These are phyloP conservation scores for Nyctalus aviator DNA, from an alignment of 2,797 vertebrate genomes.

Conservation along the genomic window DNA sequence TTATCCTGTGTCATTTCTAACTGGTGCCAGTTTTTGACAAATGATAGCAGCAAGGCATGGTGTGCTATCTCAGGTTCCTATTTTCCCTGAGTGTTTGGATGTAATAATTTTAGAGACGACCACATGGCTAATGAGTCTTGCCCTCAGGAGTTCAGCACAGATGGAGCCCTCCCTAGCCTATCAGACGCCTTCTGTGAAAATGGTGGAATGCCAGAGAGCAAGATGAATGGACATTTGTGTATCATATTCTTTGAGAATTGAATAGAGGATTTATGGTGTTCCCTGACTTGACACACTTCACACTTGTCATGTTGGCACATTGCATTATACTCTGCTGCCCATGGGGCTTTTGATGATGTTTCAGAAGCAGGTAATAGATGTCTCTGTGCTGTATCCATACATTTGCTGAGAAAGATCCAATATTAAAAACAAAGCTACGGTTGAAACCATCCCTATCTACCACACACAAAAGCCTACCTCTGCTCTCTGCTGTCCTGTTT, in stretches of 20 bases:
- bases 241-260: constrained; percentile 79
- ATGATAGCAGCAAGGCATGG: constrained; percentile 67
- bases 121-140: constrained; percentile 79
- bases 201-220: constrained; percentile 56
- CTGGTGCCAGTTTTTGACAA: constrained; percentile 80
- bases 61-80: constrained; percentile 63
- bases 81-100: constrained; percentile 75
- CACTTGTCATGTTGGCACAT: constrained; percentile 83
- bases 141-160: constrained; percentile 60
- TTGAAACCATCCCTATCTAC: constrained; percentile 35
- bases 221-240: constrained; percentile 78
- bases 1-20: constrained; percentile 77
- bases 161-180: constrained; percentile 60
- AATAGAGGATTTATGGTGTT: constrained; percentile 80
- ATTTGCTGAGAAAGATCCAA: constrained; percentile 73
- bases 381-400: constrained; percentile 66
- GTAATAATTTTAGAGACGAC: constrained; percentile 78
- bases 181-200: constrained; percentile 66
- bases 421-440: constrained; percentile 68
- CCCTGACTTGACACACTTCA: constrained; percentile 79
- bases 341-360: constrained; percentile 79
- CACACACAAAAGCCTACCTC: constrained; percentile 39
- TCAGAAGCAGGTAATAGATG: constrained; percentile 78
- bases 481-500: constrained; percentile 14
- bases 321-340: constrained; percentile 77